Percentiles rank a stretch among this genome's conserved stretches.
phyloP scores from a whole-genome alignment of 2,888 invertebrate genomes.

The Camptogramma bilineatum region DNA sequence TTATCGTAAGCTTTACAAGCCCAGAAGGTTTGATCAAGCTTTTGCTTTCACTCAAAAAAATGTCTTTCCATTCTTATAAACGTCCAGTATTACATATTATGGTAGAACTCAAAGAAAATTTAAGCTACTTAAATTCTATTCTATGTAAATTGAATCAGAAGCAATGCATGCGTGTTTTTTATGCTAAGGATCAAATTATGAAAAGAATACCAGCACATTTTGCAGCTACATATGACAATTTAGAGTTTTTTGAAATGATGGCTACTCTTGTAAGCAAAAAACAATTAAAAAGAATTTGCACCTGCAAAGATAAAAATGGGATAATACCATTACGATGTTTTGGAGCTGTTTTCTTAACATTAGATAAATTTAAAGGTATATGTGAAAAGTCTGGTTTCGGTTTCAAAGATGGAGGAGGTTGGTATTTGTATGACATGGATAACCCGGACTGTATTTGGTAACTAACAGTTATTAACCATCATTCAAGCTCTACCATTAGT shows the following conservation, averaged over 20 bases:
- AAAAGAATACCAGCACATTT: slow-evolving; percentile 15
- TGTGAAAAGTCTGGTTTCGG: slow-evolving; percentile 11
- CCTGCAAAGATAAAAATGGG: slow-evolving; percentile 5
- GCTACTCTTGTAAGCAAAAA: neutral
- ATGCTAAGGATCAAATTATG: slow-evolving; percentile 8
- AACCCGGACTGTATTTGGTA: slow-evolving; percentile 12
- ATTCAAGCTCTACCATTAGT: slow-evolving; percentile 1
- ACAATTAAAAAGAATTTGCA: slow-evolving; percentile 16
- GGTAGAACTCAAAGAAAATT: neutral
- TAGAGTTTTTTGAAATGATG: slow-evolving; percentile 14
- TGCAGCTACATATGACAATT: slow-evolving; percentile 15
- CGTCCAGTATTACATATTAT: slow-evolving; percentile 13
- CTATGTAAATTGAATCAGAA: slow-evolving; percentile 1
- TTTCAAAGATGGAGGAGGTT: slow-evolving; percentile 9
- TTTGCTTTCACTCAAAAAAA: neutral
- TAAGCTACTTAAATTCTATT: slow-evolving; percentile 7
- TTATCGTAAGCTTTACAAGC: slow-evolving; percentile 5
- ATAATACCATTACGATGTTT: slow-evolving; percentile 9
- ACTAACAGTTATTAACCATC: neutral
- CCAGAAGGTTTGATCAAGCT: slow-evolving; percentile 9
- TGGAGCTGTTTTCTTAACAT: neutral
- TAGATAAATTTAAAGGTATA: slow-evolving; percentile 14
- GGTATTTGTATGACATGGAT: slow-evolving; percentile 21
- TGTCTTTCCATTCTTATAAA: neutral
- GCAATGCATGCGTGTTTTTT: slow-evolving; percentile 13